Percentiles rank a stretch among this genome's conserved stretches.
These are phyloP conservation scores for Tribolium madens DNA, from an alignment of 1,140 invertebrate genomes.

Conservation along the genomic window DNA sequence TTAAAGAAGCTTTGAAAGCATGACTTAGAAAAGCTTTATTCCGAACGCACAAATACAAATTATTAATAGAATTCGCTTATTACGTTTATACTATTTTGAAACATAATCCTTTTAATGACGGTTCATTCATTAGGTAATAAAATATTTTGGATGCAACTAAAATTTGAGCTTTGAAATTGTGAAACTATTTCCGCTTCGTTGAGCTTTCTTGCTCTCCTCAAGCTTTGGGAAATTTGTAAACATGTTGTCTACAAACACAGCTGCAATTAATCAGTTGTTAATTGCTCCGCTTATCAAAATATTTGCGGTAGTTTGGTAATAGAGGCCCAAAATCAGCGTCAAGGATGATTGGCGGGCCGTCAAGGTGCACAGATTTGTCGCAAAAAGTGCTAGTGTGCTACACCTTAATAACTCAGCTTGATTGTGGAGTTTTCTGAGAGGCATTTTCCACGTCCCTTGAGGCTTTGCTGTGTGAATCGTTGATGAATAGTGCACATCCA, in stretches of 20 bases:
- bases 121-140: too few species aligned
- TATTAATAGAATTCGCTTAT: too few species aligned
- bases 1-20: too few species aligned
- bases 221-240: conserved; percentile 38
- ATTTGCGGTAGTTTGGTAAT: conserved; percentile 43
- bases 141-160: not conserved
- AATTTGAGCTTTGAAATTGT: not conserved
- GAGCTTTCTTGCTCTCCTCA: not conserved
- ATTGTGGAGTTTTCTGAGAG: conserved; percentile 41
- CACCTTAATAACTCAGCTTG: conserved; percentile 37
- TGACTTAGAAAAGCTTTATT: too few species aligned
- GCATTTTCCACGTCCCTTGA: not conserved
- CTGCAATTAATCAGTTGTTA: conserved; percentile 43
- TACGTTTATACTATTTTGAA: too few species aligned
- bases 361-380: not conserved
- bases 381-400: not conserved
- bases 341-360: conserved; percentile 6
- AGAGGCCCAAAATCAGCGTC: conserved; percentile 14
- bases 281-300: conserved; percentile 42
- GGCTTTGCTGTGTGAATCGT: conserved; percentile 34
- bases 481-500: conserved; percentile 43
- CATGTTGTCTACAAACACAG: conserved; percentile 35
- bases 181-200: not conserved
- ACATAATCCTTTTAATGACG: too few species aligned
- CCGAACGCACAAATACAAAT: too few species aligned